Conservation (phyloP, 2,888 invertebrate species). For the Gymnosoma rotundatum region DNA sequence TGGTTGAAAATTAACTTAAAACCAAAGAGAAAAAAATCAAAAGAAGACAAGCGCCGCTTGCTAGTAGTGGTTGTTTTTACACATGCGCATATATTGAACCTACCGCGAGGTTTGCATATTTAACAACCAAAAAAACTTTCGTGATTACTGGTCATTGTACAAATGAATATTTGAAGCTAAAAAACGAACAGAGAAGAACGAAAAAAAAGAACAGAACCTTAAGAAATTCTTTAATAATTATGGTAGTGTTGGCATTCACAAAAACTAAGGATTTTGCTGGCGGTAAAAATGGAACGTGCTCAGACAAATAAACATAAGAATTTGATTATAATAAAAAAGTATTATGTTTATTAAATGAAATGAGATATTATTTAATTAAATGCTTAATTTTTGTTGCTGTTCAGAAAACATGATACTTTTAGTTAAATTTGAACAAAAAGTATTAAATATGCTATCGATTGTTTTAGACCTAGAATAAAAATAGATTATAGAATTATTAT, state of each 20-base stretch:
- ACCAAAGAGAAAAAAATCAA: constrained; percentile 43
- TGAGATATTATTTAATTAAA: constrained; percentile 54
- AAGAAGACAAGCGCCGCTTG: constrained; percentile 64
- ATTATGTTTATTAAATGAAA: constrained; percentile 58
- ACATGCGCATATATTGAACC: constrained; percentile 63
- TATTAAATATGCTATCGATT: background rate
- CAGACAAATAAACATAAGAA: constrained; percentile 58
- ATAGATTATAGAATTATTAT: background rate
- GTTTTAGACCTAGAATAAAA: background rate
- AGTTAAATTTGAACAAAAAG: constrained; percentile 10
- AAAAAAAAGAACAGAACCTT: constrained; percentile 1
- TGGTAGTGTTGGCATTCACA: constrained; percentile 59
- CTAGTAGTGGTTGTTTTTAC: constrained; percentile 54
- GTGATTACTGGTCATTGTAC: constrained; percentile 48
- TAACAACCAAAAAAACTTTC: constrained; percentile 50
- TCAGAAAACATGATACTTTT: constrained; percentile 8
- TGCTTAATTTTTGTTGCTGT: constrained; percentile 8
- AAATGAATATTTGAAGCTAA: background rate
- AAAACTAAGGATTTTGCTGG: constrained; percentile 38
- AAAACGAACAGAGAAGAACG: background rate
- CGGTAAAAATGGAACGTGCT: constrained; percentile 64
- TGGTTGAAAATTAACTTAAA: background rate
- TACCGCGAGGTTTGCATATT: constrained; percentile 67
- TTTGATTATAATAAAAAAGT: constrained; percentile 48
- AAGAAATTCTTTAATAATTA: constrained; percentile 67